A percentile compares a stretch with the other conserved stretches of the same genome.
phyloP scores from a whole-genome alignment of 92 coral and sea anemone species.

The Meandrina meandrites region DNA sequence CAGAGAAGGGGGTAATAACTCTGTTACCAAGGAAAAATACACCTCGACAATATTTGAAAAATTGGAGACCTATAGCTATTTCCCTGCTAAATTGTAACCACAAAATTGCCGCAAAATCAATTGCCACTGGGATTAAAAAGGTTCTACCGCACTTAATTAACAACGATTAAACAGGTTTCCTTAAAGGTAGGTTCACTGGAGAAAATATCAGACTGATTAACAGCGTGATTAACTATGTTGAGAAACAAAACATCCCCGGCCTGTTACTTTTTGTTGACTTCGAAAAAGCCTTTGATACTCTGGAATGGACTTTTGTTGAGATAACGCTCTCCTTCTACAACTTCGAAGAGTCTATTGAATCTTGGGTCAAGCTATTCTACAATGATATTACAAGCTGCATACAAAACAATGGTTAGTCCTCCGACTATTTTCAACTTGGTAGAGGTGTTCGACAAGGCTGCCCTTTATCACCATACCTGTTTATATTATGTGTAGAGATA shows the following conservation, averaged over 20 bases:
- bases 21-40: no score
- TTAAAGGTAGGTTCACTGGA: no score
- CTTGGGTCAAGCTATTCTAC: conserved; percentile 26
- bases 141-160: no score
- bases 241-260: neutral
- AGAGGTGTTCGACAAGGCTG: conserved; percentile 28
- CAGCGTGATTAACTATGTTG: no score
- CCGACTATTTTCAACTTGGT: neutral
- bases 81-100: no score
- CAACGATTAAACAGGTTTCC: no score
- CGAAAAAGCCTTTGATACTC: neutral
- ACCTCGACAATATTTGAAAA: no score
- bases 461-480: conserved; percentile 18
- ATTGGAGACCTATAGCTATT: no score
- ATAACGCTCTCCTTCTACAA: conserved; percentile 31
- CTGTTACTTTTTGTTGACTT: neutral
- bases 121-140: no score
- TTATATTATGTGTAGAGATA: conserved; percentile 27
- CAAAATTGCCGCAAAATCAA: no score
- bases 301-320: conserved; percentile 19
- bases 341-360: conserved; percentile 1
- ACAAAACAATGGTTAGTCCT: conserved; percentile 27
- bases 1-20: no score
- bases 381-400: conserved; percentile 17
- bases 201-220: no score